A percentile compares a stretch with the other conserved stretches of the same genome.
These are phyloP conservation scores for Darevskia mixta DNA, from an alignment of 2,797 vertebrate species.

Conservation along the genomic window DNA sequence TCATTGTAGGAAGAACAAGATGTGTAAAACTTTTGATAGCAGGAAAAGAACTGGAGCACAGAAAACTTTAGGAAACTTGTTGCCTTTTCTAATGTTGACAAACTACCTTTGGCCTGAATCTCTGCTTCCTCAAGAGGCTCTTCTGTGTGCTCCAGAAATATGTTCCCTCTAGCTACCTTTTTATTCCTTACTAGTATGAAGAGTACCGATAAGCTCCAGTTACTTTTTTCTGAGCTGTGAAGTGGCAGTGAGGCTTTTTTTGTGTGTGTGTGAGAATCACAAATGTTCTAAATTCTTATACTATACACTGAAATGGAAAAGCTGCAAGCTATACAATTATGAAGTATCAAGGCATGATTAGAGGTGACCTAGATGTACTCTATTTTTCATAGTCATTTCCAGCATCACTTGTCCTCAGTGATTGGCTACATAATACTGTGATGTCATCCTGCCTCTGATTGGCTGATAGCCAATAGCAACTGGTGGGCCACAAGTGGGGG, in stretches of 20 bases:
- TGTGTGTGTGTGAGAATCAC: too few relatives aligned
- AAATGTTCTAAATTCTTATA: too few relatives aligned
- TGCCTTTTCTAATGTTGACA: slow-evolving; percentile 27
- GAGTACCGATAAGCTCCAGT: neutral
- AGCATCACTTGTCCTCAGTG: neutral
- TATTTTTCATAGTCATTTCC: neutral
- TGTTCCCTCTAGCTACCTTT: neutral
- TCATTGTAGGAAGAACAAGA: neutral
- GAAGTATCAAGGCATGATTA: neutral
- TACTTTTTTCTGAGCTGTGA: neutral
- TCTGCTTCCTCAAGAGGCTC: rapidly evolving
- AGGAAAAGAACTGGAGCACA: rapidly evolving
- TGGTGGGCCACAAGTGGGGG: too few relatives aligned
- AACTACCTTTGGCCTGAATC: neutral
- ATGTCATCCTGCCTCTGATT: neutral
- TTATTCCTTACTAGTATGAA: neutral
- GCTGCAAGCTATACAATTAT: neutral
- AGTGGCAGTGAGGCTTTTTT: neutral
- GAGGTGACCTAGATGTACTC: neutral
- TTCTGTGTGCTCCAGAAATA: neutral
- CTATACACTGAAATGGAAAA: neutral
- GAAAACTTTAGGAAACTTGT: neutral
- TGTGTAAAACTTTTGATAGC: neutral
- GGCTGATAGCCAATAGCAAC: neutral
- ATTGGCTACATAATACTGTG: neutral